Conservation (phyloP, 2,797 vertebrate species). For the Cephalopachus bancanus region DNA sequence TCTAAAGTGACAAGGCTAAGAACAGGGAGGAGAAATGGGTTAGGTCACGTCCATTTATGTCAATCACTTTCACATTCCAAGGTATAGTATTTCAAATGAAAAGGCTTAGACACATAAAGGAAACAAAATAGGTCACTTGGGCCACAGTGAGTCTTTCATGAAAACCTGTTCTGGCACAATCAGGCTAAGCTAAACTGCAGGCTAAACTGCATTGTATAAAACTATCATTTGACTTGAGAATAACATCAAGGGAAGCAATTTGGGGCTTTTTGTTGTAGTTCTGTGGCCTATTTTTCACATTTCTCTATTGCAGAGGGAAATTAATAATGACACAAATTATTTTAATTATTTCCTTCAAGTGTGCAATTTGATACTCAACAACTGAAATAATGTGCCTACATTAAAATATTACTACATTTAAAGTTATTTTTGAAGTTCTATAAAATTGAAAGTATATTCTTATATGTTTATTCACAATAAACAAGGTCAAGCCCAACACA, state of each 20-base stretch:
- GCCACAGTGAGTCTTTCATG: conserved; percentile 62
- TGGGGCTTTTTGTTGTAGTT: conserved; percentile 33
- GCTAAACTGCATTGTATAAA: conserved; percentile 3
- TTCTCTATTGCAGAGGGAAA: conserved; percentile 36
- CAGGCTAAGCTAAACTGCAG: conserved; percentile 49
- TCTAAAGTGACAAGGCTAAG: conserved; percentile 69
- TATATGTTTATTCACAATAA: conserved; percentile 23
- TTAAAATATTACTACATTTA: conserved; percentile 55
- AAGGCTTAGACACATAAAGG: conserved; percentile 44
- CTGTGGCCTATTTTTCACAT: conserved; percentile 59
- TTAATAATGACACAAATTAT: conserved; percentile 60
- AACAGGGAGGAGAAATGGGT: conserved; percentile 67
- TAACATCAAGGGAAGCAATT: conserved; percentile 40
- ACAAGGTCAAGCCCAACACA: not conserved
- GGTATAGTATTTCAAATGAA: conserved; percentile 66
- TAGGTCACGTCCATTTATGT: conserved; percentile 69
- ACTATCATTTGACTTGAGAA: not conserved
- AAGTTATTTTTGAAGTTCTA: conserved; percentile 53
- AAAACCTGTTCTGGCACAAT: conserved; percentile 70
- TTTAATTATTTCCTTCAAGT: conserved; percentile 57
- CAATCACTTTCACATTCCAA: conserved; percentile 70
- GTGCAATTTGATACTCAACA: conserved; percentile 60
- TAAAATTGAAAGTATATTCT: conserved; percentile 50
- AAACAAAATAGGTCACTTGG: conserved; percentile 76
- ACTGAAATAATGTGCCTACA: conserved; percentile 63